These are phyloP conservation scores for Emydoidea blandingii DNA, from an alignment of 2,797 vertebrate genomes.

Conservation along the genomic window DNA sequence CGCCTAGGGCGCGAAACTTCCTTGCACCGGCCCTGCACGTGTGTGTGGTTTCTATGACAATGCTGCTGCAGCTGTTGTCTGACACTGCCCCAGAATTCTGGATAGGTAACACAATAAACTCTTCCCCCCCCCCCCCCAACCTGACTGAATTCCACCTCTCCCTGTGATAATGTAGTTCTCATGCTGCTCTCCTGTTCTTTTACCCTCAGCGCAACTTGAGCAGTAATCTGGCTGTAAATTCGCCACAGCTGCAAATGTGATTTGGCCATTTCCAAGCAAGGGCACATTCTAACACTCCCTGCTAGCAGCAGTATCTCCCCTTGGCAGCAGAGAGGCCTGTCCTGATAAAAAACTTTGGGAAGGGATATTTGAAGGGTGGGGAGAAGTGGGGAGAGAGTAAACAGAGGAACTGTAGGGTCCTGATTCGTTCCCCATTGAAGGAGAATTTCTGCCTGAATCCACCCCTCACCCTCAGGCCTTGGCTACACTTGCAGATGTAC, in stretches of 20 bases:
- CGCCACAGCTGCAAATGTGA: neutral
- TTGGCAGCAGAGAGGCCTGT: neutral
- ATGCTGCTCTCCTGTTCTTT: neutral
- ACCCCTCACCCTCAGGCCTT: neutral
- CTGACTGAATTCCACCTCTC: neutral
- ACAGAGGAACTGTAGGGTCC: neutral
- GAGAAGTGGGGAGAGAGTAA: neutral
- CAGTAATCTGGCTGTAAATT: neutral
- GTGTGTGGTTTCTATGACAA: neutral
- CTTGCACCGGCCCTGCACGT: too few relatives aligned
- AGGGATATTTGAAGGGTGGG: neutral
- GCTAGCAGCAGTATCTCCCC: neutral
- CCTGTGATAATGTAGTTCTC: neutral
- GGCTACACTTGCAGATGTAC: too few relatives aligned
- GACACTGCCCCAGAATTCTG: too few relatives aligned
- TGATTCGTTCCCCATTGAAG: neutral
- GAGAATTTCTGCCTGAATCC: neutral
- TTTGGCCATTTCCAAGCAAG: neutral
- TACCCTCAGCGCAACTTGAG: rapidly evolving
- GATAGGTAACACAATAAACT: neutral
- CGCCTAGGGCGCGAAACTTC: too few relatives aligned
- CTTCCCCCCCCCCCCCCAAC: neutral
- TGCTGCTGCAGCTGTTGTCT: neutral
- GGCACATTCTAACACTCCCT: neutral
- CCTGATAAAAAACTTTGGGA: neutral